These are phyloP conservation scores for rat (Rattus norvegicus) DNA, from an alignment of 2,113 vertebrate species.

Conservation along the genomic window GRCr8 NC_086022.1:130767501-130768000, in stretches of 20 bases:
- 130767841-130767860: neutral
- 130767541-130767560: neutral
- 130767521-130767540: neutral
- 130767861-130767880: neutral
- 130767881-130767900: neutral
- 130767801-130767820: neutral
- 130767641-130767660: neutral
- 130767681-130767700: neutral
- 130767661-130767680: neutral
- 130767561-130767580: neutral
- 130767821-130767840: neutral
- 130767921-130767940: neutral
- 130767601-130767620: neutral
- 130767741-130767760: neutral
- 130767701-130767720: neutral
- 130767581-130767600: neutral
- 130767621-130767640: neutral
- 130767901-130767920: neutral
- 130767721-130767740: neutral
- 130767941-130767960: neutral
- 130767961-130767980: neutral
- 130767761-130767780: neutral
- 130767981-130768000: too few species aligned
- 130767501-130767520: neutral
- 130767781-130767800: too few species aligned